A percentile compares a stretch with the other conserved stretches of the same genome.
Conservation (phyloP, 2,888 invertebrate genomes). For the Linnaemya vulpina region DNA sequence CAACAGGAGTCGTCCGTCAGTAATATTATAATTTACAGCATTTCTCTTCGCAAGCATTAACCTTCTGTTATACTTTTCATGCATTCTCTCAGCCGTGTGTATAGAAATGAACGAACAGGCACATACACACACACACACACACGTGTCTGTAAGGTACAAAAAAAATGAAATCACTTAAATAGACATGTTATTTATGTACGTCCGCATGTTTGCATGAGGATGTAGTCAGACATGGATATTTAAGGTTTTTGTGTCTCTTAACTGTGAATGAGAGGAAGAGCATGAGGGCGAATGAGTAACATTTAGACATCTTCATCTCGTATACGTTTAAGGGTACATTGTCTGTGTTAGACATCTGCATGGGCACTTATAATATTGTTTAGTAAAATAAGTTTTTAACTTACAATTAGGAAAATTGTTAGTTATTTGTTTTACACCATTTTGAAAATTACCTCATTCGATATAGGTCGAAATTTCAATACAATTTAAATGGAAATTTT, state of each 20-base stretch:
- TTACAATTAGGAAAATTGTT: no score
- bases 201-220: background rate
- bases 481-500: no score
- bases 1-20: constrained; percentile 37
- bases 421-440: no score
- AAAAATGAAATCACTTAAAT: constrained; percentile 33
- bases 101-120: background rate
- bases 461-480: no score
- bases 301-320: background rate
- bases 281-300: constrained; percentile 30
- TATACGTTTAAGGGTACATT: background rate
- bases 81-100: constrained; percentile 8
- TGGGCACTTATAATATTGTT: no score
- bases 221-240: background rate
- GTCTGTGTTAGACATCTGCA: background rate
- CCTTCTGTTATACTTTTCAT: constrained; percentile 39
- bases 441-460: no score
- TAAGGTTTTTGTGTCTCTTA: background rate
- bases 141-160: background rate
- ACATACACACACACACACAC: background rate
- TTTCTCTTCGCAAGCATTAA: constrained; percentile 58
- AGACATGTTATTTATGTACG: background rate
- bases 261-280: background rate
- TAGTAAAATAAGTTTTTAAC: no score
- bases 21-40: constrained; percentile 59